Base-by-base conservation (phyloP, 2,113 vertebrate genomes). In the Oxyura jamaicensis region DNA sequence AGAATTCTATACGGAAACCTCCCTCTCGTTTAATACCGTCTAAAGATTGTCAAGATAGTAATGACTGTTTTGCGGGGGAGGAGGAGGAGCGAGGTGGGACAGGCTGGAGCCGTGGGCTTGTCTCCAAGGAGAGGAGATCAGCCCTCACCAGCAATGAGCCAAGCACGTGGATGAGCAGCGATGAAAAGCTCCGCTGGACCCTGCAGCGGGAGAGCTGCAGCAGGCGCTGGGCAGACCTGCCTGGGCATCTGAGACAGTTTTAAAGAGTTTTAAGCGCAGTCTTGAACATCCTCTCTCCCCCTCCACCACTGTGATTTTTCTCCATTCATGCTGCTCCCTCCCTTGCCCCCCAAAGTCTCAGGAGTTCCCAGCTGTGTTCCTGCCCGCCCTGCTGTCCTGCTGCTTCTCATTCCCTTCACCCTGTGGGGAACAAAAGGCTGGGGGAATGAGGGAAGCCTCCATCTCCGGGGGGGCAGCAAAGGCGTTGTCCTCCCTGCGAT, bases 161-260 rank as follows among this genome's bases (percentile, higher is more conserved):
- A 59, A 17, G 62, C 53, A 10, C 12, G 56, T 50, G 48, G 33
- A 53, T 7, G 29, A 87, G 33, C 67, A 42, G 59, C 0, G 0
- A 44, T 13, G 52, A n/a, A 11, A 14, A 77, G 25, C 50, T 52
- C 50, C 46, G 6, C 58, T 6, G 59, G 73, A 35, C 23, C 19
- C 0, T 0, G 72, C 80, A 76, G 72, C 12, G 0, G 58, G 22
- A 76, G 20, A 77, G 50, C 39, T 65, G 39, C 62, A 39, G 52
- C 41, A 75, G 56, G 68, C 42, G 14, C 81, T 60, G 55, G 16
- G 50, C 36, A 83, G 62, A 74, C 19, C 68, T 59, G 28, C 26
- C 31, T 36, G 36, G 8, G 8, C 44, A 41, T 6, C 59, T 50
- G 25, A 58, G 77, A 60, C 26, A 55, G 16, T 2, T 4, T 55